phyloP scores from a whole-genome alignment of 1,140 invertebrate genomes.

The Drosophila tropicalis region DNA sequence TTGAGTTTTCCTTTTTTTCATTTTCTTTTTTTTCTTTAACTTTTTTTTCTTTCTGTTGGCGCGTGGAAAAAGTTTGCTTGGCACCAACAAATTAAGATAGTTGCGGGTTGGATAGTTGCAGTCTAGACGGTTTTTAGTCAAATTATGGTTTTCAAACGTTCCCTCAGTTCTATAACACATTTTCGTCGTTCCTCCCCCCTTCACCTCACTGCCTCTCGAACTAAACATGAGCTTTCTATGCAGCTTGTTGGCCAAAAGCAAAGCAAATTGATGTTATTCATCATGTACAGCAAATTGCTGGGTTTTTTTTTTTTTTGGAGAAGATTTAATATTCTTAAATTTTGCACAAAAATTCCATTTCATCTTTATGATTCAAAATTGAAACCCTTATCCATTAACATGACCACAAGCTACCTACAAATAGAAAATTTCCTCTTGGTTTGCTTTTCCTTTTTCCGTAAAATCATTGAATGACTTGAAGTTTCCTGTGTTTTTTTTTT shows the following conservation, averaged over 20 bases:
- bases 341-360: neutral
- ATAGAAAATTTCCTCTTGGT: neutral
- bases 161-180: neutral
- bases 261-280: neutral
- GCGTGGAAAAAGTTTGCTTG: slow-evolving; percentile 65
- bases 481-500: slow-evolving; percentile 47
- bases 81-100: slow-evolving; percentile 79
- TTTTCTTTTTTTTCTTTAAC: neutral
- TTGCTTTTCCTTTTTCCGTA: slow-evolving; percentile 48
- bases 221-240: slow-evolving; percentile 44
- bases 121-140: slow-evolving; percentile 80
- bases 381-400: slow-evolving; percentile 7
- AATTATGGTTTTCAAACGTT: slow-evolving; percentile 76
- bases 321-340: neutral
- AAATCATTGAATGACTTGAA: slow-evolving; percentile 77
- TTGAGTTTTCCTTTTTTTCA: slow-evolving; percentile 10
- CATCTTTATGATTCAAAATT: neutral
- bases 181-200: neutral
- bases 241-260: slow-evolving; percentile 3
- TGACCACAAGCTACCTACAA: neutral
- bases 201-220: neutral
- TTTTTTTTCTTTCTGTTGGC: slow-evolving; percentile 17
- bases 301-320: too few relatives aligned
- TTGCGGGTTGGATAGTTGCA: slow-evolving; percentile 58
- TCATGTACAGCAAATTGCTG: neutral